phyloP scores from a whole-genome alignment of 1,140 invertebrate species.

The Sitobion miscanthi region DNA sequence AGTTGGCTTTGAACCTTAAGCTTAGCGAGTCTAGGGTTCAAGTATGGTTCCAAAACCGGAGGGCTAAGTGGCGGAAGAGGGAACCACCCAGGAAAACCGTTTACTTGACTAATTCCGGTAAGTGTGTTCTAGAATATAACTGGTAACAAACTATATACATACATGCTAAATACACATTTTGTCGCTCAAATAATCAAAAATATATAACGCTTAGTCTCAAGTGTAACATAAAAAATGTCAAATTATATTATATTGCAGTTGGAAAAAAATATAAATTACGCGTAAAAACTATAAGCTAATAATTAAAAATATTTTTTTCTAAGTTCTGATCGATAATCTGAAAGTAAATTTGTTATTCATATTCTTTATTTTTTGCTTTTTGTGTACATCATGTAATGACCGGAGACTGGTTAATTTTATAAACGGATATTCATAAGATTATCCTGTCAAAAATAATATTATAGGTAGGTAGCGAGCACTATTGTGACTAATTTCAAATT shows the following conservation, averaged over 20 bases:
- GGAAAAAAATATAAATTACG: neutral
- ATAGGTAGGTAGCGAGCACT: too few relatives aligned
- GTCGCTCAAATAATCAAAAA: neutral
- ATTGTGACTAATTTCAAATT: too few relatives aligned
- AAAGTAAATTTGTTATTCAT: neutral
- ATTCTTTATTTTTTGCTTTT: neutral
- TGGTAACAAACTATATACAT: neutral
- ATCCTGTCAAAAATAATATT: too few relatives aligned
- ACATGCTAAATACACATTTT: neutral
- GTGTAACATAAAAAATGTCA: neutral
- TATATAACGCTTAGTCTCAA: neutral
- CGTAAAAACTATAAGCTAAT: neutral
- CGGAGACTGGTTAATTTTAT: too few relatives aligned
- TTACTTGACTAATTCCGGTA: conserved; percentile 71
- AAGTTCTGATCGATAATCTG: neutral
- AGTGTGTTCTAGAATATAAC: neutral
- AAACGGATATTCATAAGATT: too few relatives aligned
- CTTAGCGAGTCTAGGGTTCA: conserved; percentile 94
- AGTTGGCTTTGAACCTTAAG: conserved; percentile 87
- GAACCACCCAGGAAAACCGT: conserved; percentile 95
- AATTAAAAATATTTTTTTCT: neutral
- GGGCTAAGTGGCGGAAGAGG: conserved; percentile 97
- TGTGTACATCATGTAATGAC: neutral
- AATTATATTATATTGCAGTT: neutral
- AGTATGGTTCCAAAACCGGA: conserved; percentile 92